Base-by-base conservation (phyloP, 2,113 vertebrate species). In the Lepus europaeus region DNA sequence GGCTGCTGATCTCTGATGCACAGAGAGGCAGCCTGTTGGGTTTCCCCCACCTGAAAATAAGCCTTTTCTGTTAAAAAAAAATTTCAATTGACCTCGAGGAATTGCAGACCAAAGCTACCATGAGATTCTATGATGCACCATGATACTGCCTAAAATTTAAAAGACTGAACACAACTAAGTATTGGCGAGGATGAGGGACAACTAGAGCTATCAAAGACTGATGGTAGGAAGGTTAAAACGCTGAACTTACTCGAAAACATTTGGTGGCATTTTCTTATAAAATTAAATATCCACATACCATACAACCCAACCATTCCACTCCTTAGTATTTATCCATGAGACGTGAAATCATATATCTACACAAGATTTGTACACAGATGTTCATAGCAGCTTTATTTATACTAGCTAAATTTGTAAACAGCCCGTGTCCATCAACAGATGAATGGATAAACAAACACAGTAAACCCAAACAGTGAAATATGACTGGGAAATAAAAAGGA, bases 331-430 rank as follows among this genome's bases (percentile, higher is more conserved):
- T 88, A 14, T 91, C 79, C n/a, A 77, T 91, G 64, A 79, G 27
- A 81, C 63, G 90, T 66, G 59, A 87, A 96, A 59, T 33, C 25
- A 81, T 36, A 72, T n/a, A 1, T 61, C 23, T 56, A 31, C 39
- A 36, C 13, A 86, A 96, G 92, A 74, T 39, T 93, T 82, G 9
- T 20, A 64, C 69, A 78, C 19, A 85, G 69, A 85, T 88, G 33
- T 61, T 78, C 36, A 64, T 31, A 74, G 56, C 8, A 78, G 7
- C 23, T 72, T 87, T 93, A 64, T 39, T 87, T 76, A 14, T 29
- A 51, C n/a, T 68, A 76, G 20, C 27, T 29, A 82, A 66, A 91
- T 68, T 39, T 95, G n/a, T 81, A 89, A 84, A 83, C 27, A 69
- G 70, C 84, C 39, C 4, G 13, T 39, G 16, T 9, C 36, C 14